Evolutionary conservation across 2,113 vertebrate genomes (phyloP).

Genomic region (Caranx melampygus): DNA sequence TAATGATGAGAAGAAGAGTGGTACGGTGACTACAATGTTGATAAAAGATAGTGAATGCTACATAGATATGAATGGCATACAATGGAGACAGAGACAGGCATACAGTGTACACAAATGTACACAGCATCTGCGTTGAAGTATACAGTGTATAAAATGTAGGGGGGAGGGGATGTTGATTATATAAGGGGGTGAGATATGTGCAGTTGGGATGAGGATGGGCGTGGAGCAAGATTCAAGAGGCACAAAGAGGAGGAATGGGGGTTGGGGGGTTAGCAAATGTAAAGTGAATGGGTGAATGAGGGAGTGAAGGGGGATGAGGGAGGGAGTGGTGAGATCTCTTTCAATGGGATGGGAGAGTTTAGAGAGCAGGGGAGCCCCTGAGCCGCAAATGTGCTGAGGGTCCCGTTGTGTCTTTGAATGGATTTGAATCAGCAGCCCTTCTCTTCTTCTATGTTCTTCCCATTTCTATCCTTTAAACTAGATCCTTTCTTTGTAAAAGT

Average conservation of each 20-base stretch:
- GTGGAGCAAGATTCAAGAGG: conserved; percentile 26
- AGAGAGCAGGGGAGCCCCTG: not conserved
- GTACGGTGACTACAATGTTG: conserved; percentile 78
- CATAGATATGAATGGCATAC: conserved; percentile 81
- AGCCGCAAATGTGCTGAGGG: not conserved
- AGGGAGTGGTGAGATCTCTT: conserved; percentile 40
- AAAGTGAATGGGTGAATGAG: conserved; percentile 15
- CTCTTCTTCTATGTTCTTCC: not conserved
- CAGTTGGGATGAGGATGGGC: conserved; percentile 26
- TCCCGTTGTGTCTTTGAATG: conserved; percentile 31
- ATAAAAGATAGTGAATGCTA: conserved; percentile 80
- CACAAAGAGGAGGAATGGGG: conserved; percentile 52
- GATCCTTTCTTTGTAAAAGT: conserved; percentile 1
- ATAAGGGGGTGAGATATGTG: conserved; percentile 76
- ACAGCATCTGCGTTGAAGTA: conserved; percentile 67
- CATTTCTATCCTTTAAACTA: not conserved
- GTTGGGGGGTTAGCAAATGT: conserved; percentile 47
- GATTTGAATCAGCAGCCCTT: conserved; percentile 16
- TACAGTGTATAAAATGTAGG: conserved; percentile 72
- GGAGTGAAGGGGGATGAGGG: not conserved
- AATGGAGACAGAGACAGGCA: conserved; percentile 71
- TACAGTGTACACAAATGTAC: conserved; percentile 70
- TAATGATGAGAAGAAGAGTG: conserved; percentile 75
- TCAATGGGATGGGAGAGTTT: conserved; percentile 34
- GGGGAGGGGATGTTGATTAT: conserved; percentile 54